Evolutionary conservation across 1,140 invertebrate genomes (phyloP).

Genomic region (Vanessa atalanta): DNA sequence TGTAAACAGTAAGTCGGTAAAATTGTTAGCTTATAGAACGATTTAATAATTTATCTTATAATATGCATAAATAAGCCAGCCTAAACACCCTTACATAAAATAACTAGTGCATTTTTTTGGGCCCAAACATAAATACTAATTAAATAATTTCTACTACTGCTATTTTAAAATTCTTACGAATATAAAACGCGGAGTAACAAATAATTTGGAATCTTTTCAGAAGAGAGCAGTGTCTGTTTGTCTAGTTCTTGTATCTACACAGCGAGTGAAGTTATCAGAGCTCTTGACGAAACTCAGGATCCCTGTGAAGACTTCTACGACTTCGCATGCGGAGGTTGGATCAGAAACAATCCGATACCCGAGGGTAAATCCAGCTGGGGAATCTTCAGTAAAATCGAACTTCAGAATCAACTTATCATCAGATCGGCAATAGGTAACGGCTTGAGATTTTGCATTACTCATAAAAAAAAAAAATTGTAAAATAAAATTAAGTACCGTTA

Average conservation of each 20-base stretch:
- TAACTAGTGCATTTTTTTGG: too few relatives aligned
- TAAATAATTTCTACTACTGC: too few relatives aligned
- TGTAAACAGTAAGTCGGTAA: too few relatives aligned
- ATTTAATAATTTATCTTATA: too few relatives aligned
- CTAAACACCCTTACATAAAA: too few relatives aligned
- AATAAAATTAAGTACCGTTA: too few relatives aligned
- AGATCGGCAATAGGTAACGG: conserved; percentile 90
- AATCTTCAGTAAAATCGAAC: conserved; percentile 96
- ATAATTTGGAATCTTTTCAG: conserved; percentile 43
- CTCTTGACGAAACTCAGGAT: conserved; percentile 89
- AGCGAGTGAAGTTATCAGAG: conserved; percentile 90
- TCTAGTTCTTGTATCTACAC: conserved; percentile 92
- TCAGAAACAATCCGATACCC: conserved; percentile 94
- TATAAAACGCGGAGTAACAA: too few relatives aligned
- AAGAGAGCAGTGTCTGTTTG: conserved; percentile 83
- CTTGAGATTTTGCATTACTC: neutral
- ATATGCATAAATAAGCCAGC: too few relatives aligned
- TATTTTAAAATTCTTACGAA: too few relatives aligned
- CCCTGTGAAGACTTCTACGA: conserved; percentile 98
- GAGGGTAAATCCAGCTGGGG: conserved; percentile 96
- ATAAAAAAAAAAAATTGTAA: neutral
- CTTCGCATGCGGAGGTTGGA: conserved; percentile 96
- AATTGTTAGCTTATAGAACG: too few relatives aligned
- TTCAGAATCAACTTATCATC: conserved; percentile 95
- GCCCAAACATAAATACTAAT: too few relatives aligned